These are phyloP conservation scores for Sebastes fasciatus DNA, from an alignment of 2,113 vertebrate species.

Conservation along the genomic window DNA sequence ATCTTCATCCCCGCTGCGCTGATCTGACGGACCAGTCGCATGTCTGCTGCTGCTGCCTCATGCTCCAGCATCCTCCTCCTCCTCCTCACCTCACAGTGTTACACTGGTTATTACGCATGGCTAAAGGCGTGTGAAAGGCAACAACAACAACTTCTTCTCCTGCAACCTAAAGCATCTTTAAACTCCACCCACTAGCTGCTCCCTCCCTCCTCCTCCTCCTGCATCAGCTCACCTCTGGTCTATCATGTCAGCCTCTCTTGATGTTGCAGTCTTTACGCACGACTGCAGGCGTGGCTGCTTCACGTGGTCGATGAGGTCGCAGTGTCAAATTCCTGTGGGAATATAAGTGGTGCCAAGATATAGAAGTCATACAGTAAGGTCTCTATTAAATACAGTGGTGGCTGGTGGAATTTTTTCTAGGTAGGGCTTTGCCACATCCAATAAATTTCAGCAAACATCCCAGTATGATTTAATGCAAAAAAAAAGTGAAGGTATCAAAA, in stretches of 20 bases:
- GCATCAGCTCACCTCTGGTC: conserved; percentile 1
- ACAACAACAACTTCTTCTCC: conserved; percentile 4
- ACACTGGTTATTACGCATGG: conserved; percentile 57
- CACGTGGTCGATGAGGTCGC: conserved; percentile 45
- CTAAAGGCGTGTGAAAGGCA: background rate
- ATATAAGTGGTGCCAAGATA: background rate
- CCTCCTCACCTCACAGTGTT: conserved; percentile 19
- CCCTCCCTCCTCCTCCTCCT: too few species aligned
- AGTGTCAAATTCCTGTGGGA: background rate
- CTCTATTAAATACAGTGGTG: background rate
- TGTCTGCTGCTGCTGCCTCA: conserved; percentile 63
- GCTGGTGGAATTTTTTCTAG: too few species aligned
- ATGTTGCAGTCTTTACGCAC: conserved; percentile 59
- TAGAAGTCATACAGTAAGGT: background rate
- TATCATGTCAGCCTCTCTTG: background rate
- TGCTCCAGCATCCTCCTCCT: conserved; percentile 64
- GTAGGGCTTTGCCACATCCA: too few species aligned
- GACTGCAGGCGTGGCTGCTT: conserved; percentile 58
- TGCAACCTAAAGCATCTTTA: background rate
- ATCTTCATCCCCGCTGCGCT: conserved; percentile 60
- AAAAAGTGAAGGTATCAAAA: too few species aligned
- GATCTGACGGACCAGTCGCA: conserved; percentile 63
- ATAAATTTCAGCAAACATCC: too few species aligned
- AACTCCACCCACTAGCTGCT: conserved; percentile 47
- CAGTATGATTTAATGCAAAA: too few species aligned